Evolutionary conservation across 2,113 vertebrate species (phyloP).

Genomic region (Epinephelus lanceolatus): DNA sequence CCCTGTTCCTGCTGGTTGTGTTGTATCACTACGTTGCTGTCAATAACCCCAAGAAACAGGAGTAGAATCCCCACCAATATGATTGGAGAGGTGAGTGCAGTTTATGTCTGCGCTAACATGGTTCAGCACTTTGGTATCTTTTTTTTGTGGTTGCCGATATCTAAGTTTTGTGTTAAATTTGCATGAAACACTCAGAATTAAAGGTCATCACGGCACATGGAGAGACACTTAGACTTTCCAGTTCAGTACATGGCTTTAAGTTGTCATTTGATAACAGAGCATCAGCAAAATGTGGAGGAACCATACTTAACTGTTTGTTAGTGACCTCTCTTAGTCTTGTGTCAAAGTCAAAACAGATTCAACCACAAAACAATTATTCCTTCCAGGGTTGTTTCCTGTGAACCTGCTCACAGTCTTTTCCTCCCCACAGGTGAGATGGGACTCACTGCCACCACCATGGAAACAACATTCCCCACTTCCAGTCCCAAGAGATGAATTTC

Average conservation of each 20-base stretch:
- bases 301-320: too few relatives aligned
- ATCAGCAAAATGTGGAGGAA: neutral
- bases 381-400: neutral
- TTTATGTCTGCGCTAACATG: neutral
- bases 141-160: neutral
- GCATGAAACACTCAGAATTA: neutral
- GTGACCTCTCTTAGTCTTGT: neutral
- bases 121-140: neutral
- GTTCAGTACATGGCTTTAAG: neutral
- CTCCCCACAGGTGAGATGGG: conserved; percentile 57
- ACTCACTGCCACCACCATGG: conserved; percentile 32
- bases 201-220: neutral
- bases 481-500: conserved; percentile 38
- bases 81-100: conserved; percentile 42
- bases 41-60: conserved; percentile 97
- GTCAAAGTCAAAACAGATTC: neutral
- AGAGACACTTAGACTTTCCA: neutral
- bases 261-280: neutral
- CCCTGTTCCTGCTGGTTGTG: conserved; percentile 95
- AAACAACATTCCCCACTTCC: conserved; percentile 58
- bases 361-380: neutral
- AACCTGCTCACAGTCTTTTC: neutral
- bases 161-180: neutral
- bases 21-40: conserved; percentile 98
- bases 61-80: conserved; percentile 72